Percentiles rank a stretch among this genome's conserved stretches.
These are phyloP conservation scores for Eidolon helvum DNA, from an alignment of 2,113 vertebrate species.

Conservation along the genomic window DNA sequence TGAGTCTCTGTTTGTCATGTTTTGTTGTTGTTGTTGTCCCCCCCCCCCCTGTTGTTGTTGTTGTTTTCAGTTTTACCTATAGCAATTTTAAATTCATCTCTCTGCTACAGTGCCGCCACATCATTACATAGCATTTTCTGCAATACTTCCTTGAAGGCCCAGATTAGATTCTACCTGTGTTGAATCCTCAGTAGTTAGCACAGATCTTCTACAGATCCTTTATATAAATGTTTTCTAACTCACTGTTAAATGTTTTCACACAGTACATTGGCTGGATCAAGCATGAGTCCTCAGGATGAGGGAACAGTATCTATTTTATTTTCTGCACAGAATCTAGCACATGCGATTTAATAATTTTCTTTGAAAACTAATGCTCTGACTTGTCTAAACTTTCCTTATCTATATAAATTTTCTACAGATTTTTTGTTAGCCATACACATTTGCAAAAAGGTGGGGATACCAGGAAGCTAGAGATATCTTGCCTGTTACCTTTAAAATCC, in stretches of 20 bases:
- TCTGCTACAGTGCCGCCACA: neutral
- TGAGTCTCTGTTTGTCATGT: too few species aligned
- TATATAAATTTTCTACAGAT: neutral
- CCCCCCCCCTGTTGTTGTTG: too few species aligned
- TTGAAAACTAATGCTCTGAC: neutral
- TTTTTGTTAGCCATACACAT: neutral
- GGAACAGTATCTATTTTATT: neutral
- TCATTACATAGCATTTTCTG: slow-evolving; percentile 18
- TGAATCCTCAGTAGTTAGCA: slow-evolving; percentile 31
- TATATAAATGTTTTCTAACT: slow-evolving; percentile 15
- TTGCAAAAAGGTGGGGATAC: slow-evolving; percentile 9
- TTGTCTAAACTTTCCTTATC: neutral
- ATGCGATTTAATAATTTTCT: neutral
- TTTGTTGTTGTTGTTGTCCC: too few species aligned
- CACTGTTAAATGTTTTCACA: neutral
- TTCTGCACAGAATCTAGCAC: neutral
- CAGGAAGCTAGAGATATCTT: slow-evolving; percentile 22
- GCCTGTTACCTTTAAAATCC: slow-evolving; percentile 40
- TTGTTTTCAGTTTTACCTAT: too few species aligned
- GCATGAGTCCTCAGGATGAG: neutral
- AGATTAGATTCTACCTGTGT: neutral
- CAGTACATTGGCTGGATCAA: neutral
- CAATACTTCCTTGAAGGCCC: neutral
- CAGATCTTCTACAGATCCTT: neutral
- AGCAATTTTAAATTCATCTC: slow-evolving; percentile 40